phyloP scores from a whole-genome alignment of 1,140 invertebrate species.

The Branchinecta lindahli region DNA sequence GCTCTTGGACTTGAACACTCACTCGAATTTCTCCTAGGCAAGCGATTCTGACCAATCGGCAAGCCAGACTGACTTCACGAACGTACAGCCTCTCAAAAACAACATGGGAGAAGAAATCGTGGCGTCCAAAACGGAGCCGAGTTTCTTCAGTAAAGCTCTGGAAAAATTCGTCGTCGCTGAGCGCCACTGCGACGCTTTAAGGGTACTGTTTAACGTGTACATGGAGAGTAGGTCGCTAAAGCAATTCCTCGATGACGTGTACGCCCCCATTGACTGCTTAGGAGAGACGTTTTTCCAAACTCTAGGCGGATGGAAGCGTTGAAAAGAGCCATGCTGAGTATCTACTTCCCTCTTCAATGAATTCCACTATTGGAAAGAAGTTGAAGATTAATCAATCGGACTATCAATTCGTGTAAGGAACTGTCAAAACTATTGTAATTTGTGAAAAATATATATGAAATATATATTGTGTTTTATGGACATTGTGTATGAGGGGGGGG shows the following conservation, averaged over 20 bases:
- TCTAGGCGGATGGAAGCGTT: background rate
- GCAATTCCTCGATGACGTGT: background rate
- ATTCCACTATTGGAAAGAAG: no score
- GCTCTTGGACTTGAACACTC: no score
- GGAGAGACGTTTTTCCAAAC: background rate
- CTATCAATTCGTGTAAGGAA: no score
- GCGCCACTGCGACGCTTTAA: background rate
- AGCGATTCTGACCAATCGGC: no score
- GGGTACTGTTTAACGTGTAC: background rate
- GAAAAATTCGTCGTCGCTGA: background rate
- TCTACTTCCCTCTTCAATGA: background rate
- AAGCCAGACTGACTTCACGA: no score
- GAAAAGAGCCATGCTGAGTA: background rate
- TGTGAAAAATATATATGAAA: no score
- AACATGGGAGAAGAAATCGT: background rate
- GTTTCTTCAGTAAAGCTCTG: background rate
- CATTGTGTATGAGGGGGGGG: no score
- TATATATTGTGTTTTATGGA: no score
- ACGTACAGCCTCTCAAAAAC: background rate
- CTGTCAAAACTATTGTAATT: no score
- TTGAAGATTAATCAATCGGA: no score
- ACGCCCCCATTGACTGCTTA: background rate
- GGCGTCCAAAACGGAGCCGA: background rate
- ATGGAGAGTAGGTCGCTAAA: background rate
- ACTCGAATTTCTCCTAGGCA: no score